Evolutionary conservation across 2,888 invertebrate species (phyloP).

Genomic region (Phlogophora meticulosa): DNA sequence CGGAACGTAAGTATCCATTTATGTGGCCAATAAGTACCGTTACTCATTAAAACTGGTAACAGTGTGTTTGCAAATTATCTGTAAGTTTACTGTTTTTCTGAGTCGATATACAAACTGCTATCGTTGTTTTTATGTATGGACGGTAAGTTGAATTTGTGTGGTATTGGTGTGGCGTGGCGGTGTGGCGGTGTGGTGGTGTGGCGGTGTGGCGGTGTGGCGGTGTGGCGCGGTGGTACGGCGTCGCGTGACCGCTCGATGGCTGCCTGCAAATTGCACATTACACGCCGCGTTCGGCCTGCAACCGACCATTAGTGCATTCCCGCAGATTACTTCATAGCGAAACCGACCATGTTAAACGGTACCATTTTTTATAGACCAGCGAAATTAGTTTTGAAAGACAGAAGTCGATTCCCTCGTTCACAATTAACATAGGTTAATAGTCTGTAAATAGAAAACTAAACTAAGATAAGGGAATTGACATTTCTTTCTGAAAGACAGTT

Average conservation of each 20-base stretch:
- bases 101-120: constrained; percentile 13
- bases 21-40: constrained; percentile 27
- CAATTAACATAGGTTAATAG: too few species aligned
- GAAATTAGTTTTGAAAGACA: constrained; percentile 70
- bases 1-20: constrained; percentile 32
- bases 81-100: constrained; percentile 20
- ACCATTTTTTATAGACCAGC: constrained; percentile 78
- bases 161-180: constrained; percentile 32
- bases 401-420: too few species aligned
- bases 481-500: too few species aligned
- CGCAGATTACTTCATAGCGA: constrained; percentile 87
- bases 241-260: constrained; percentile 86
- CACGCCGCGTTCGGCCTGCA: constrained; percentile 83
- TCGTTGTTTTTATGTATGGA: constrained; percentile 7
- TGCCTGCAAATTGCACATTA: constrained; percentile 88
- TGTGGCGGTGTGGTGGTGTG: neutral
- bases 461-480: too few species aligned
- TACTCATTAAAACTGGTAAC: constrained; percentile 37
- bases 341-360: constrained; percentile 85
- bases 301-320: constrained; percentile 88
- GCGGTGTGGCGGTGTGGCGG: constrained; percentile 41
- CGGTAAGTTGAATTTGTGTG: constrained; percentile 19
- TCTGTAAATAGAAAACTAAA: too few species aligned
- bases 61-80: constrained; percentile 31
- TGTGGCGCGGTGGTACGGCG: constrained; percentile 57